Conservation (phyloP, 2,797 vertebrate genomes). For the Erethizon dorsatum region DNA sequence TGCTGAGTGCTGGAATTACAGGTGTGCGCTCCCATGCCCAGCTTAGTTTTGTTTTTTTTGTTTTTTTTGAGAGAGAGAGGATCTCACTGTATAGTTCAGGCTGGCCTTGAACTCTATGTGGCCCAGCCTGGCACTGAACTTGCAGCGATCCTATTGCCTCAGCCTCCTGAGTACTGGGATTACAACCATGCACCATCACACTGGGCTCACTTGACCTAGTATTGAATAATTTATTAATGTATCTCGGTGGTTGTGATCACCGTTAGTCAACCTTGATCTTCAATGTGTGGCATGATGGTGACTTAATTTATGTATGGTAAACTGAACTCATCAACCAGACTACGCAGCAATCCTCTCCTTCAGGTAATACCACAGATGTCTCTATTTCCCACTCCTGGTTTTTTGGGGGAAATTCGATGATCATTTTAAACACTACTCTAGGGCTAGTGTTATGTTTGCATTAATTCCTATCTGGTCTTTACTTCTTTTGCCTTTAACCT, state of each 20-base stretch:
- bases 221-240: slow-evolving; percentile 13
- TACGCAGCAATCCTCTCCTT: slow-evolving; percentile 11
- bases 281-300: slow-evolving; percentile 24
- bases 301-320: slow-evolving; percentile 27
- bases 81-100: neutral
- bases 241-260: neutral
- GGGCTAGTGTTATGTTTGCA: neutral
- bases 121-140: neutral
- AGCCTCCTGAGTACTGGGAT: neutral
- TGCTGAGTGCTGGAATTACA: neutral
- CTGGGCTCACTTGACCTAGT: neutral
- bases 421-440: slow-evolving; percentile 61
- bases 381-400: slow-evolving; percentile 53
- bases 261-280: slow-evolving; percentile 17
- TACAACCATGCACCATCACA: neutral
- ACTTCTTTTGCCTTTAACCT: slow-evolving; percentile 73
- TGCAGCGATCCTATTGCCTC: neutral
- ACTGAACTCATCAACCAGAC: slow-evolving; percentile 53
- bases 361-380: slow-evolving; percentile 16
- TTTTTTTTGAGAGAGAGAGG: neutral
- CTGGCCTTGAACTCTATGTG: neutral
- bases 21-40: neutral
- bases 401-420: slow-evolving; percentile 6
- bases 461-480: slow-evolving; percentile 50
- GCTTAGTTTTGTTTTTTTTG: neutral